phyloP scores from a whole-genome alignment of 2,888 invertebrate genomes.

The Hartigia nigra region DNA sequence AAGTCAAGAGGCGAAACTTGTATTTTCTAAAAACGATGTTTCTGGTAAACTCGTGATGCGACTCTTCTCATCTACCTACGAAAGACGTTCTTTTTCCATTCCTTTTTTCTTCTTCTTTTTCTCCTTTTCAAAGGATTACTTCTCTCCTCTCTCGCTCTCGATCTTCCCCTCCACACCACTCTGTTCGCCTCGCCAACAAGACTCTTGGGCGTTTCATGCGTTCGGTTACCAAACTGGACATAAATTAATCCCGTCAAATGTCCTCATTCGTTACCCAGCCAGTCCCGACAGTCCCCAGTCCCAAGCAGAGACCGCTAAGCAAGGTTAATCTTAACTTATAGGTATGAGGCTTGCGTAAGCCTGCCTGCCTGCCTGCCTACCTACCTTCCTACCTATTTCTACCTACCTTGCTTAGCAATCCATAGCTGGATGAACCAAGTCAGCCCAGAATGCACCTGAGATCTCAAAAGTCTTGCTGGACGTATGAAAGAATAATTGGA shows the following conservation, averaged over 20 bases:
- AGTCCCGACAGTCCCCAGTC: constrained; percentile 33
- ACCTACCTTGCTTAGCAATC: not conserved
- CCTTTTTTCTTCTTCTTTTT: constrained; percentile 10
- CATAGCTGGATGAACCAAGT: not conserved
- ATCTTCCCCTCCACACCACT: constrained; percentile 18
- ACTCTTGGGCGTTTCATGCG: constrained; percentile 42
- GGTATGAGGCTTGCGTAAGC: constrained; percentile 55
- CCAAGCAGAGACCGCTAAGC: constrained; percentile 48
- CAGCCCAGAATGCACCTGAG: not conserved
- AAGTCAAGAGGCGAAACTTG: constrained; percentile 33
- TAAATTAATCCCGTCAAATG: constrained; percentile 64
- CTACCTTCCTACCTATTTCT: not conserved
- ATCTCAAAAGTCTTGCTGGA: not conserved
- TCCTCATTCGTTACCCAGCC: constrained; percentile 58
- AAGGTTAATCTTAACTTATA: constrained; percentile 63
- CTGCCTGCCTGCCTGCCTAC: constrained; percentile 20
- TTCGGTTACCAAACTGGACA: constrained; percentile 62
- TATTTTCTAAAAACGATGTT: constrained; percentile 50
- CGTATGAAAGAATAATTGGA: not conserved
- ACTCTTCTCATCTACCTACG: not conserved
- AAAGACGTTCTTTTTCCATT: not conserved
- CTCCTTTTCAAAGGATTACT: constrained; percentile 11
- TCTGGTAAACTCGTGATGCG: not conserved
- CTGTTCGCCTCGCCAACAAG: constrained; percentile 28
- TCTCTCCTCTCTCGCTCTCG: constrained; percentile 22